Conservation (phyloP, 2,888 invertebrate genomes). For the Stenolophus ochropezus region DNA sequence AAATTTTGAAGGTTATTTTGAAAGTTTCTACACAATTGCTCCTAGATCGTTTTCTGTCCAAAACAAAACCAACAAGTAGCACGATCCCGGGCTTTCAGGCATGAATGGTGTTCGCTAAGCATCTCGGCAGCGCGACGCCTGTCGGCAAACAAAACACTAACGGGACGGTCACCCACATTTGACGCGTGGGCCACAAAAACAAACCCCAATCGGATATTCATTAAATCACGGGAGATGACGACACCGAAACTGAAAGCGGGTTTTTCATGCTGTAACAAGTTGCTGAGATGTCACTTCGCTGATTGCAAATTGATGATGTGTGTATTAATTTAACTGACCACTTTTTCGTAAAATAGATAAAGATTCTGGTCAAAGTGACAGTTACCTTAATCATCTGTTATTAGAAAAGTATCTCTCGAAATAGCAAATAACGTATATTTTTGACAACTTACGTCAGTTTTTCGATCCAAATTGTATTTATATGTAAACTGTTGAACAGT, state of each 20-base stretch:
- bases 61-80: slow-evolving; percentile 39
- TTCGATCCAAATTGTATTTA: too few relatives aligned
- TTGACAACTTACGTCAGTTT: too few relatives aligned
- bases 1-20: not conserved
- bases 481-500: too few relatives aligned
- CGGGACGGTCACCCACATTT: slow-evolving; percentile 45
- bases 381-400: too few relatives aligned
- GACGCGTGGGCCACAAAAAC: slow-evolving; percentile 6
- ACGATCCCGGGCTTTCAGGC: slow-evolving; percentile 22
- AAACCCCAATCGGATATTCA: slow-evolving; percentile 40
- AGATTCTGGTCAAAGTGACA: too few relatives aligned
- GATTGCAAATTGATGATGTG: too few relatives aligned
- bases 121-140: not conserved
- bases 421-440: too few relatives aligned
- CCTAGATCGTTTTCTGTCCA: not conserved
- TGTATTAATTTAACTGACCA: too few relatives aligned
- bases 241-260: not conserved
- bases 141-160: slow-evolving; percentile 18
- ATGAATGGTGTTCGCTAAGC: not conserved
- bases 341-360: too few relatives aligned
- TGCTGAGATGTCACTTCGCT: too few relatives aligned
- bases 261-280: too few relatives aligned
- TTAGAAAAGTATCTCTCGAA: too few relatives aligned
- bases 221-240: slow-evolving; percentile 37
- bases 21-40: not conserved